These are phyloP conservation scores for Eupithecia insigniata DNA, from an alignment of 2,888 invertebrate species.

Conservation along the genomic window DNA sequence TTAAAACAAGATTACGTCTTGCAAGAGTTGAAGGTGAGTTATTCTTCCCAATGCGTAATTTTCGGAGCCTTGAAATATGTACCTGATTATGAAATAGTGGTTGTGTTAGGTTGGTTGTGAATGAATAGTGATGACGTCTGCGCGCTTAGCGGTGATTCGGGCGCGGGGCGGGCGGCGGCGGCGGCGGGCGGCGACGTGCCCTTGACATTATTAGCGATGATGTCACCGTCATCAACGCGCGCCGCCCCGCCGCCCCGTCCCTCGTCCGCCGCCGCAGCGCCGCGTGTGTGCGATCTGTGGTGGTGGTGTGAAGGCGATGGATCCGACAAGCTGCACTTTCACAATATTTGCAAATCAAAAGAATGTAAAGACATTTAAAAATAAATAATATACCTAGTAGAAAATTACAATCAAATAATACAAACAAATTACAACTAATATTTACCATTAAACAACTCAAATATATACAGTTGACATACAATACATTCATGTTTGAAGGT, in stretches of 20 bases:
- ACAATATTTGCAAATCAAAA: too few species aligned
- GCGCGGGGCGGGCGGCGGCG: conserved; percentile 37
- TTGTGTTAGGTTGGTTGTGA: conserved; percentile 15
- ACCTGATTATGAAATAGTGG: conserved; percentile 16
- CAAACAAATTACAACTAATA: too few species aligned
- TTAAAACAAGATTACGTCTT: not conserved
- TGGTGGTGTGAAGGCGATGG: too few species aligned
- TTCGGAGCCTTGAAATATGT: conserved; percentile 5
- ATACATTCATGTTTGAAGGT: too few species aligned
- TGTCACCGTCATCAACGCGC: conserved; percentile 22
- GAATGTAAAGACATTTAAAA: too few species aligned
- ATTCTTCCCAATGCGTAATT: not conserved
- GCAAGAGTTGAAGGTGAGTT: not conserved
- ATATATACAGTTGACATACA: too few species aligned
- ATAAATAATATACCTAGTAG: too few species aligned
- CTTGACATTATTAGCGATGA: conserved; percentile 71
- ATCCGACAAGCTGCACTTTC: too few species aligned
- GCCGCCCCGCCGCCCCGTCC: not conserved
- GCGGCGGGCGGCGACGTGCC: conserved; percentile 55
- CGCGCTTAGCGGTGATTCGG: not conserved
- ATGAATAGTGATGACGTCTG: conserved; percentile 27
- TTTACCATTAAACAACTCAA: too few species aligned
- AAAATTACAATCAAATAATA: too few species aligned
- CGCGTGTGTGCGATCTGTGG: too few species aligned
- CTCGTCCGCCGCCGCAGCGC: not conserved